These are phyloP conservation scores for Lithophane leautieri DNA, from an alignment of 2,888 invertebrate species.

Conservation along the genomic window DNA sequence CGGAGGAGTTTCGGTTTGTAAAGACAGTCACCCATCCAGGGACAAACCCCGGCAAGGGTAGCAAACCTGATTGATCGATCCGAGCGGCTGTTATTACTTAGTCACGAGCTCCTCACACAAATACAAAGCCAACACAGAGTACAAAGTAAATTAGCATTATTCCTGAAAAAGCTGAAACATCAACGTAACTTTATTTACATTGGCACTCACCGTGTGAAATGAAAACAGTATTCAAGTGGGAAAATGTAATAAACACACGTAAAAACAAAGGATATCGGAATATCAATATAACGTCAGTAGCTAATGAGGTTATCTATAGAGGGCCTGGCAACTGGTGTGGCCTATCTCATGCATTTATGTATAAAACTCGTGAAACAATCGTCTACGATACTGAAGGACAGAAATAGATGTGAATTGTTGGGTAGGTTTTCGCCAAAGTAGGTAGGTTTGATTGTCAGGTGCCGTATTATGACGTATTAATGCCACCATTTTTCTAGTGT, in stretches of 20 bases:
- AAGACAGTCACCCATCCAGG: no score
- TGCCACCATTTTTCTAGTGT: no score
- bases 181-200: not conserved
- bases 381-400: not conserved
- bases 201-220: not conserved
- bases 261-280: constrained; percentile 30
- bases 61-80: no score
- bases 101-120: no score
- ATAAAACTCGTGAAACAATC: constrained; percentile 30
- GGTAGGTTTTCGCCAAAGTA: not conserved
- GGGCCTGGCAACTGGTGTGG: constrained; percentile 32
- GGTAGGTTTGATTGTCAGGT: no score
- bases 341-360: constrained; percentile 51
- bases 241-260: constrained; percentile 21
- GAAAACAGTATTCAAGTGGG: constrained; percentile 15
- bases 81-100: no score
- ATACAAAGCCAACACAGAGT: no score
- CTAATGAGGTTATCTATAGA: constrained; percentile 59
- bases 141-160: no score
- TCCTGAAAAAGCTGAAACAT: not conserved
- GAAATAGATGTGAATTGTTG: constrained; percentile 15
- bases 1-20: no score
- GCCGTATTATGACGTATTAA: no score
- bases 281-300: constrained; percentile 38
- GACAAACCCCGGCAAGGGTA: no score